Evolutionary conservation across 2,888 invertebrate species (phyloP).

Genomic region (Fragum whitleyi): DNA sequence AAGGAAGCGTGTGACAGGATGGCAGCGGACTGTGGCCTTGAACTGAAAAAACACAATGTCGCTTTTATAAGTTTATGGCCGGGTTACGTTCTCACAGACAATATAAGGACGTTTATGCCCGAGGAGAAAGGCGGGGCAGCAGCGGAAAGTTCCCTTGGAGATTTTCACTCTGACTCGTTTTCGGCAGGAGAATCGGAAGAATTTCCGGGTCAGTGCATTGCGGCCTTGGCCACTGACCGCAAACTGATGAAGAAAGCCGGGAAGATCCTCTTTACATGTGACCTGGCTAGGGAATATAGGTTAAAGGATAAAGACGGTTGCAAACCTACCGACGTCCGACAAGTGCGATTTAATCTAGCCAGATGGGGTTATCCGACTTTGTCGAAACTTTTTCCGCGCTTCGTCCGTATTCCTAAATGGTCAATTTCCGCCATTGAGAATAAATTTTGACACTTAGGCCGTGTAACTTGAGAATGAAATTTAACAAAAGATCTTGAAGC

Average conservation of each 20-base stretch:
- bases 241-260: conserved; percentile 83
- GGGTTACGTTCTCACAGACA: conserved; percentile 85
- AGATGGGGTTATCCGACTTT: conserved; percentile 27
- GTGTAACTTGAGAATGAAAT: too few species aligned
- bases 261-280: conserved; percentile 81
- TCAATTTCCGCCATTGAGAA: conserved; percentile 33
- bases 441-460: conserved; percentile 40
- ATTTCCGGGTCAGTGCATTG: conserved; percentile 77
- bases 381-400: conserved; percentile 35
- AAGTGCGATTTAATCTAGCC: conserved; percentile 20
- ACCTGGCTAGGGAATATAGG: conserved; percentile 84
- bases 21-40: conserved; percentile 85
- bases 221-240: conserved; percentile 76
- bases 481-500: too few species aligned
- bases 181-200: conserved; percentile 74
- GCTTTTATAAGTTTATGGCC: conserved; percentile 85
- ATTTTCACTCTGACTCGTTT: conserved; percentile 30
- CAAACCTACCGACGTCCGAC: conserved; percentile 33
- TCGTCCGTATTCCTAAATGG: conserved; percentile 50
- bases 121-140: background rate
- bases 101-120: conserved; percentile 25
- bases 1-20: conserved; percentile 86
- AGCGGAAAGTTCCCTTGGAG: background rate
- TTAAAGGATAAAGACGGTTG: conserved; percentile 84
- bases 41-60: conserved; percentile 83